Conservation (phyloP, 2,888 invertebrate genomes). For the Cosmorhoe ocellata region DNA sequence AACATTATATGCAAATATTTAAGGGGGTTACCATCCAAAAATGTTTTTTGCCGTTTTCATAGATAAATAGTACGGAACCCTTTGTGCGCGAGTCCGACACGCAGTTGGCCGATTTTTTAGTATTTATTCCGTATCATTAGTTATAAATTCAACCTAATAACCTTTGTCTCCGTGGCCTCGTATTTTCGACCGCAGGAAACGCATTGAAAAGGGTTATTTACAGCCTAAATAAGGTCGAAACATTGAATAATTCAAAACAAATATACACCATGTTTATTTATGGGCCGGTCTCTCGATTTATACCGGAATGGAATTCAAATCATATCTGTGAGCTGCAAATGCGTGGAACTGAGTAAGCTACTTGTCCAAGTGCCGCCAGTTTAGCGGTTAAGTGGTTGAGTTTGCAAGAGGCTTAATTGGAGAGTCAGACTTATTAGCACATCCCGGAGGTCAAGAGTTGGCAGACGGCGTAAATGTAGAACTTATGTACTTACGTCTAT, state of each 20-base stretch:
- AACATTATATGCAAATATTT: no score
- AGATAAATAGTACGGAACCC: no score
- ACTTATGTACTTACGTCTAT: not conserved
- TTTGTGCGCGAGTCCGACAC: no score
- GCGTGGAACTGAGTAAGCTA: conserved; percentile 18
- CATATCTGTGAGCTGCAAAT: conserved; percentile 15
- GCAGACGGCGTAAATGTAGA: conserved; percentile 1
- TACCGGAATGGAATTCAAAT: conserved; percentile 20
- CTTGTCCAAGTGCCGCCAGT: conserved; percentile 4
- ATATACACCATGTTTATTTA: conserved; percentile 33
- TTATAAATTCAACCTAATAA: conserved; percentile 8
- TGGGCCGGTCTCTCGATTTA: conserved; percentile 28
- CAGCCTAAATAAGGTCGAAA: conserved; percentile 35
- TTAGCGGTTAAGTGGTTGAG: conserved; percentile 18
- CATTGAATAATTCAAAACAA: conserved; percentile 41
- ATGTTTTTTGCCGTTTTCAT: no score
- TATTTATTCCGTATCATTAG: not conserved
- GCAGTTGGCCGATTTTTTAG: no score
- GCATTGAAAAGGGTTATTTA: conserved; percentile 37
- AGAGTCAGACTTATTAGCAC: conserved; percentile 4
- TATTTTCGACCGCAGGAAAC: conserved; percentile 25
- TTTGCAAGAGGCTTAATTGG: conserved; percentile 20
- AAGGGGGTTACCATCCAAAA: no score
- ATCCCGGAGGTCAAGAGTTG: conserved; percentile 9
- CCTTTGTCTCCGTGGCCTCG: conserved; percentile 12